Base-by-base conservation (phyloP, 2,888 invertebrate genomes). In the Nasonovia ribisnigri region DNA sequence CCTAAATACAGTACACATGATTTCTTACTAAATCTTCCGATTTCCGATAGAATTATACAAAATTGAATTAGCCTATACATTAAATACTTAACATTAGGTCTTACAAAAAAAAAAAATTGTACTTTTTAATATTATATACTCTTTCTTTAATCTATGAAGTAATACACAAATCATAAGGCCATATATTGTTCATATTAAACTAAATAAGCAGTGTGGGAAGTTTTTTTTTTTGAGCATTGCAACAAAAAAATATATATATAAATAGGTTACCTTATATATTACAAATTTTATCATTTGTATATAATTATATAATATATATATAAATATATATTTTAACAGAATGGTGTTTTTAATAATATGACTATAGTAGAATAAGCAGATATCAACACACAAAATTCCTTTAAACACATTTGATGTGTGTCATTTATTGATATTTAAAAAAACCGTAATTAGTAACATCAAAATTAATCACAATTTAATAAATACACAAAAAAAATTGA, bases 191-290 rank as follows among this genome's bases (percentile, higher is more conserved):
- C 46, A 42, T 51, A 88, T 42, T 88, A 43, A 60, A 67, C 91
- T 88, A 87, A 86, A 51, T 86, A 90, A 93, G 93, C 93, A 67
- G 67, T 90, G 42, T 29, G 36, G 84, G 48, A 86, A 93, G 13
- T 43, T 43, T 84, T 87, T 92, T 93, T 54, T 90, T 87, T 92
- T 93, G 93, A 93, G 93, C 93, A 90, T 93, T 90, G 89, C 90
- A 89, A 90, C 93, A 93, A 86, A 46, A 90, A 89, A 89, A 93
- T 93, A 93, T 92, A 84, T 46, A 54, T 57, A 54, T 88, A 88
- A 24, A 51, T 84, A 84, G 46, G 42, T 91, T 91, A 86, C 26
- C 24, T 46, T 92, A 92, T 36, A 36, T 60, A 46, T 87, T 48
- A 92, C n/a, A 90, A 87, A 20, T n/a, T 13, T 20, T 51, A 90